These are phyloP conservation scores for Caenorhabditis sp. DNA, from an alignment of 2,888 invertebrate genomes.

Conservation along the genomic window DNA sequence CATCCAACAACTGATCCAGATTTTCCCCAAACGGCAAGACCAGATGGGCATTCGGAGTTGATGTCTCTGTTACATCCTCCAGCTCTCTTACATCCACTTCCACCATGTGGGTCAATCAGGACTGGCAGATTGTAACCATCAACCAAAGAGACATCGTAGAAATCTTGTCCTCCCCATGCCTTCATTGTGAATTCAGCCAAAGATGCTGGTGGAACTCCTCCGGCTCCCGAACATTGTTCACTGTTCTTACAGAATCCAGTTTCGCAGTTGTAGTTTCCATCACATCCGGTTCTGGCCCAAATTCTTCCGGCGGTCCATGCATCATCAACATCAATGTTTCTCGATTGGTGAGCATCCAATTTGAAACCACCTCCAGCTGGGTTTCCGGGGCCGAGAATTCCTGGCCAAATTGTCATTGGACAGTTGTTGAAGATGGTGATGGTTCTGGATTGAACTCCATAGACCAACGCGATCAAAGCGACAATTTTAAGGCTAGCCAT, in stretches of 20 bases:
- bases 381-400: conserved; percentile 50
- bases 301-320: conserved; percentile 58
- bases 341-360: conserved; percentile 41
- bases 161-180: conserved; percentile 71
- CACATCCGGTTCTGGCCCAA: conserved; percentile 61
- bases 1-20: conserved; percentile 72
- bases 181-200: conserved; percentile 73
- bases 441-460: conserved; percentile 13
- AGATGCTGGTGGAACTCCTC: conserved; percentile 73
- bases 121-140: conserved; percentile 73
- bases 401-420: conserved; percentile 62
- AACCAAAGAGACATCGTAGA: conserved; percentile 74
- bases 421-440: conserved; percentile 58
- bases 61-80: conserved; percentile 47
- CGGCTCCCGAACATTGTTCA: conserved; percentile 71
- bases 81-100: conserved; percentile 35
- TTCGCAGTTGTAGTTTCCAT: conserved; percentile 56
- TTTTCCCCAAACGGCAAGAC: conserved; percentile 23
- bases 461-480: not conserved
- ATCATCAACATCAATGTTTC: conserved; percentile 47
- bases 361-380: conserved; percentile 55
- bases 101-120: conserved; percentile 42
- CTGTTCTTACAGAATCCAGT: conserved; percentile 58
- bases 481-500: not conserved
- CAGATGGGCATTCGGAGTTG: conserved; percentile 41